Evolutionary conservation across 2,797 vertebrate species (phyloP), one percentile per base, ranked within the genome.

Genomic region (Typhlichthys subterraneus): DNA sequence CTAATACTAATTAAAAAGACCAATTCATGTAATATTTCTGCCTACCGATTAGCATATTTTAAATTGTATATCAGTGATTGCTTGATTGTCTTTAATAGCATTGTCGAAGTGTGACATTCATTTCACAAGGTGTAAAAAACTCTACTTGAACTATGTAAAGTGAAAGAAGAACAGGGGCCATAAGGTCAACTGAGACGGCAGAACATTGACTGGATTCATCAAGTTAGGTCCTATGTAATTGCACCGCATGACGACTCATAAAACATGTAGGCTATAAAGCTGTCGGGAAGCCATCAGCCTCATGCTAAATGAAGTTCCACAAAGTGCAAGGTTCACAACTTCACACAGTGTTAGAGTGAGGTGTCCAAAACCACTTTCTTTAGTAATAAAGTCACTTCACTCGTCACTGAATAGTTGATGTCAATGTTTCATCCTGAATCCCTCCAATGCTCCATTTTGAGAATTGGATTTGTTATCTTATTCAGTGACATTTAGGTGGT

Each of bases 151-250:
- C 93, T 90, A 23, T 3, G 74, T 79, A 65, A 62, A 86, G 90
- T 92, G 94, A 93, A 92, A 81, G 92, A 91, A 90, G 91, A 90
- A 89, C 89, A 83, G 87, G 85, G 88, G 89, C 87, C 91, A 79
- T 72, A 77, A 91, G 94, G 94, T 92, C 94, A 93, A 88, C 71
- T 60, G 91, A 92, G 92, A 91, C 89, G 80, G 83, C 74, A 83
- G 91, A 94, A 94, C 94, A 94, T 93, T 90, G 92, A 93, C 94
- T 95, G 94, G 95, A 96, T 96, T 96, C 95, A 95, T 97, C 96
- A 96, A 95, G 96, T 97, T 94, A 96, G 92, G 88, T 92, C 91
- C 89, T 81, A 90, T 92, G 89, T 96, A 95, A 96, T 94, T 94
- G 95, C 93, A 73, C 92, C 75, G 93, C 95, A 89, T 93, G 94